phyloP scores from a whole-genome alignment of 2,797 vertebrate species.

The Gila robusta region DNA sequence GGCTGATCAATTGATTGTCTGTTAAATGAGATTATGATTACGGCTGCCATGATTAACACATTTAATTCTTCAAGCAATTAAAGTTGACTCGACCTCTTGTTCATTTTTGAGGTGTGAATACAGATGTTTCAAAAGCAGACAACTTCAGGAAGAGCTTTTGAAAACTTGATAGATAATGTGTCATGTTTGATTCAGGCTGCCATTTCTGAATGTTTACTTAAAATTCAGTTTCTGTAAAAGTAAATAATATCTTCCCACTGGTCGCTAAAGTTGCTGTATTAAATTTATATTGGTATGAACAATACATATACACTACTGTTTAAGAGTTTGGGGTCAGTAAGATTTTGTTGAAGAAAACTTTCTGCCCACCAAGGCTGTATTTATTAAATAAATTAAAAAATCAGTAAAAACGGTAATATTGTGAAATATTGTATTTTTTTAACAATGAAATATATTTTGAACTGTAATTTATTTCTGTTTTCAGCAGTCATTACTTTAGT shows the following conservation, averaged over 20 bases:
- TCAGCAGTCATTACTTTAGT: neutral
- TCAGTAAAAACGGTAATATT: neutral
- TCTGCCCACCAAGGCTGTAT: neutral
- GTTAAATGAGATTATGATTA: constrained; percentile 9
- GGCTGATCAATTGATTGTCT: neutral
- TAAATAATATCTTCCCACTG: neutral
- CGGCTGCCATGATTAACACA: neutral
- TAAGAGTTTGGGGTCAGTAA: neutral
- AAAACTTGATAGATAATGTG: constrained; percentile 1
- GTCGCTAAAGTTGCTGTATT: neutral
- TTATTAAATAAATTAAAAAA: neutral
- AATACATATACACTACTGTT: neutral
- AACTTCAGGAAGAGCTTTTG: constrained; percentile 4
- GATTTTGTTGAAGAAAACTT: too few species aligned
- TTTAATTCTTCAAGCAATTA: neutral
- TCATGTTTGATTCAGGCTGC: neutral
- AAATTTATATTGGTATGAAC: neutral
- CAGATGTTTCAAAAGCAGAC: neutral
- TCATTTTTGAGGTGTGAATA: neutral
- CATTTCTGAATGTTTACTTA: neutral
- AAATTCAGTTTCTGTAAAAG: neutral
- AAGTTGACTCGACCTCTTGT: too few species aligned
- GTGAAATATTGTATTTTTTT: neutral
- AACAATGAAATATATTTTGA: neutral
- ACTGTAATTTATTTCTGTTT: neutral